Evolutionary conservation across 2,797 vertebrate species (phyloP).

Genomic region (Vipera ursinii): DNA sequence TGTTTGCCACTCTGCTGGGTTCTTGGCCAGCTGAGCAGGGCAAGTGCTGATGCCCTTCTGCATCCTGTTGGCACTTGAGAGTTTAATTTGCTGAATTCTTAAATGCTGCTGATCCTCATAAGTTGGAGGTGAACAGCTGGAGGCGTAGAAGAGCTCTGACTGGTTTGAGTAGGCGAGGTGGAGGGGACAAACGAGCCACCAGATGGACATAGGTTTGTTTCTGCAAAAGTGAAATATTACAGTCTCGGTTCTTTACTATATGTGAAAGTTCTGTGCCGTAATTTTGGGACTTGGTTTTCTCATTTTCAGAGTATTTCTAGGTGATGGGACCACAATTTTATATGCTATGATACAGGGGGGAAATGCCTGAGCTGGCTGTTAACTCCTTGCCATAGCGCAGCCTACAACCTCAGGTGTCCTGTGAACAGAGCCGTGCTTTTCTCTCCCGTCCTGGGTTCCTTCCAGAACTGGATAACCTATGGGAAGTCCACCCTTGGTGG

Average conservation of each 20-base stretch:
- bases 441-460: not conserved
- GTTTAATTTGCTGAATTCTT: not conserved
- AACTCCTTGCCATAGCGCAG: not conserved
- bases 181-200: not conserved
- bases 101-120: not conserved
- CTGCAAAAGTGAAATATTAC: not conserved
- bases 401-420: not conserved
- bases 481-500: not conserved
- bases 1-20: not conserved
- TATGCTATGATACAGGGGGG: not conserved
- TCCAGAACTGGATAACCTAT: not conserved
- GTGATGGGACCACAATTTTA: not conserved
- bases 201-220: not conserved
- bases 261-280: not conserved
- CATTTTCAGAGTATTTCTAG: not conserved
- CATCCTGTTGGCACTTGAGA: slow-evolving; percentile 22
- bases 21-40: not conserved
- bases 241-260: not conserved
- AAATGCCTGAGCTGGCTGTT: not conserved
- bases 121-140: not conserved
- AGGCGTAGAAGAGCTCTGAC: not conserved
- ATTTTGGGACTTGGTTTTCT: not conserved
- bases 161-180: not conserved
- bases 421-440: not conserved
- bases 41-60: not conserved